Evolutionary conservation across 2,797 vertebrate genomes (phyloP).

Genomic region (Molossus molossus): DNA sequence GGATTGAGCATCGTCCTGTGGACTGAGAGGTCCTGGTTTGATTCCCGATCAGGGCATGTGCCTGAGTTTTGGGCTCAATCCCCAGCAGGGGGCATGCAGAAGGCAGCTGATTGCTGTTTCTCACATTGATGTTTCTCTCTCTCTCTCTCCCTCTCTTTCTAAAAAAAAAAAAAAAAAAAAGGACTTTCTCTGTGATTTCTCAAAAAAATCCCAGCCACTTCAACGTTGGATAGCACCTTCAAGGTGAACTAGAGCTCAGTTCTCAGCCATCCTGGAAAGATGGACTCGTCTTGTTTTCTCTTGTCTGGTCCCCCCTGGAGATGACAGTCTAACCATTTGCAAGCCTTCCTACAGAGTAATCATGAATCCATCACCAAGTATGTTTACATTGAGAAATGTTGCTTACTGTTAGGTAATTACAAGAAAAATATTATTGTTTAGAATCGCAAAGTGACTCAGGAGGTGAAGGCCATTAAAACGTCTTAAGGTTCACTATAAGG

Average conservation of each 20-base stretch:
- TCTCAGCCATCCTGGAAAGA: background rate
- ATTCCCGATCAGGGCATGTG: no score
- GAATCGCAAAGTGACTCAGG: slow-evolving; percentile 39
- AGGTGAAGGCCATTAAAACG: slow-evolving; percentile 45
- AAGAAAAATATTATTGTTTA: slow-evolving; percentile 43
- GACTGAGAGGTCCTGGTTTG: no score
- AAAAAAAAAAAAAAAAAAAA: no score
- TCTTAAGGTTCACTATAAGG: slow-evolving; percentile 5
- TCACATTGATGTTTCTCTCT: no score
- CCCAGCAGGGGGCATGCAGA: no score
- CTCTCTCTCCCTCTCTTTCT: no score
- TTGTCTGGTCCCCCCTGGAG: background rate
- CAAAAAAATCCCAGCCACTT: background rate
- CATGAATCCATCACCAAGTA: background rate
- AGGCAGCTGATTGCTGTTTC: no score
- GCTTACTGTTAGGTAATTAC: slow-evolving; percentile 30
- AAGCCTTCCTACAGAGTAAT: background rate
- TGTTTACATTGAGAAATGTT: slow-evolving; percentile 34
- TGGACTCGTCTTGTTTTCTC: background rate
- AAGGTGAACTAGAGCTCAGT: background rate
- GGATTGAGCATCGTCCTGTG: no score
- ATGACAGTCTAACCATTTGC: background rate
- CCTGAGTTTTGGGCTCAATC: no score
- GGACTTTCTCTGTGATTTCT: background rate
- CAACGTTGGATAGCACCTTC: background rate